These are phyloP conservation scores for Dasysyrphus albostriatus DNA, from an alignment of 2,888 invertebrate genomes.

Conservation along the genomic window DNA sequence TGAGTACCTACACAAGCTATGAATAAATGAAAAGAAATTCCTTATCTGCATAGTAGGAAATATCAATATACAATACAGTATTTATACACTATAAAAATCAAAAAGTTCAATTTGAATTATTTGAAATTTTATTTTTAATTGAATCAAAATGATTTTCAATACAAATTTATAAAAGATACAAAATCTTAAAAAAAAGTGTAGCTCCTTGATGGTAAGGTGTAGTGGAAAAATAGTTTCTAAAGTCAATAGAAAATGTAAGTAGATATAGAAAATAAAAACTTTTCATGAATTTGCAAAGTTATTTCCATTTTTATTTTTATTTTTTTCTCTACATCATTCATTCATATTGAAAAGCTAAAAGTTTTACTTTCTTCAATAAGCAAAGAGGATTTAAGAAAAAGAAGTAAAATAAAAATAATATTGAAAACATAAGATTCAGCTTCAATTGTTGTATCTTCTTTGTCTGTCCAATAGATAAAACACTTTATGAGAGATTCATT, in stretches of 20 bases:
- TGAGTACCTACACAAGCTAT: too few relatives aligned
- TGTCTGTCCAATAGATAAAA: constrained; percentile 70
- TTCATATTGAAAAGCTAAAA: constrained; percentile 16
- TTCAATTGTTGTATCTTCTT: constrained; percentile 62
- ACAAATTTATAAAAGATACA: background rate
- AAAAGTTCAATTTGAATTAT: too few relatives aligned
- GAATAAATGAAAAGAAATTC: too few relatives aligned
- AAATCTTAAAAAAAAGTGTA: background rate
- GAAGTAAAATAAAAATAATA: background rate
- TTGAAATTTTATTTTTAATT: too few relatives aligned
- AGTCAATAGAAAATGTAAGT: constrained; percentile 21
- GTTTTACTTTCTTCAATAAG: constrained; percentile 9
- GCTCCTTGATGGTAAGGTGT: background rate
- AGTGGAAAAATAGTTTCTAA: constrained; percentile 46
- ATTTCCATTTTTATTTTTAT: constrained; percentile 30
- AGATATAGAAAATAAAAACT: constrained; percentile 49
- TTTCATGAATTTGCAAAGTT: constrained; percentile 57
- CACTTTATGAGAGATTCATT: constrained; percentile 66
- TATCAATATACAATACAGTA: too few relatives aligned
- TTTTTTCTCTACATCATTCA: background rate
- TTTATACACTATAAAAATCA: too few relatives aligned
- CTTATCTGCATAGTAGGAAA: too few relatives aligned
- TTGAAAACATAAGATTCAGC: constrained; percentile 49
- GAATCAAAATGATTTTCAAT: background rate
- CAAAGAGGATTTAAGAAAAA: constrained; percentile 5